Percentiles rank a stretch among this genome's conserved stretches.
phyloP scores from a whole-genome alignment of 1,140 invertebrate genomes.

The Uloborus diversus region DNA sequence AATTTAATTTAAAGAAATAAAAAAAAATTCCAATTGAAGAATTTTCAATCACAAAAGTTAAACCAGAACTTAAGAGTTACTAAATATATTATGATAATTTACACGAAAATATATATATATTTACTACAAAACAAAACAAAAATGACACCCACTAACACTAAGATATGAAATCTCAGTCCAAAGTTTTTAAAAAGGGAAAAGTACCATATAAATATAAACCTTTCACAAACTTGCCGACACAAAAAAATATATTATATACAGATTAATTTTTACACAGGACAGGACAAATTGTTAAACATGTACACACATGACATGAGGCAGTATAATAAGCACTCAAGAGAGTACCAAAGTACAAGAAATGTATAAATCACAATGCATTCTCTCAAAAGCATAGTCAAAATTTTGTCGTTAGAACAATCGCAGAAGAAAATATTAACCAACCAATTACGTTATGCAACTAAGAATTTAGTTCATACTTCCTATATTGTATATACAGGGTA shows the following conservation, averaged over 20 bases:
- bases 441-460: background rate
- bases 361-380: background rate
- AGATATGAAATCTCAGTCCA: no score
- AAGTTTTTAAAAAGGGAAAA: background rate
- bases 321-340: background rate
- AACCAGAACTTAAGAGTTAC: no score
- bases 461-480: background rate
- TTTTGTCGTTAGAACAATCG: background rate
- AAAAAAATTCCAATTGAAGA: no score
- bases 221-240: background rate
- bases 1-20: no score
- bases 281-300: background rate
- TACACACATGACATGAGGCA: background rate
- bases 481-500: background rate
- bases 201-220: constrained; percentile 3
- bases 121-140: no score
- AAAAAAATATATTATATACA: background rate
- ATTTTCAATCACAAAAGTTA: no score
- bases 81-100: no score
- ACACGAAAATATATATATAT: no score
- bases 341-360: background rate
- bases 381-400: background rate
- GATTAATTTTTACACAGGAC: background rate
- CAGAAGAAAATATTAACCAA: background rate
- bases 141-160: no score